phyloP scores from a whole-genome alignment of 2,888 invertebrate species.

The Petrolisthes manimaculis region DNA sequence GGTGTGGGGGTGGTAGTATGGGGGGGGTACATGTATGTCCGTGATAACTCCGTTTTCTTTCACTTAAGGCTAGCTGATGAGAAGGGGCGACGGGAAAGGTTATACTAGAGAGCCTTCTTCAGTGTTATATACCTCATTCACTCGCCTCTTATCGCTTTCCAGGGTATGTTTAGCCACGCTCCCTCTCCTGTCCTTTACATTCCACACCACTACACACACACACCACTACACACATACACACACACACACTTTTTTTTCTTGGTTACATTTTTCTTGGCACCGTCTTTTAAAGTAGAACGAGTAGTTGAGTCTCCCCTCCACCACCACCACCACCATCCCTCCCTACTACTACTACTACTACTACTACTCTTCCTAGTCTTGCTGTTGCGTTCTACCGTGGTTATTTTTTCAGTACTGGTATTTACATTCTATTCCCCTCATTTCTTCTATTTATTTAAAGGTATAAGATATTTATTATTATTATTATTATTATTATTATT shows the following conservation, averaged over 20 bases:
- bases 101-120: conserved; percentile 3
- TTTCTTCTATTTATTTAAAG: no score
- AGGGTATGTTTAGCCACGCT: not conserved
- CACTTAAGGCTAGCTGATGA: conserved; percentile 37
- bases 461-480: not conserved
- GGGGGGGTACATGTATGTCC: conserved; percentile 30
- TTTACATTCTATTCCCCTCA: no score
- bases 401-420: no score
- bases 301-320: not conserved
- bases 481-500: not conserved
- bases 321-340: not conserved
- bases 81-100: conserved; percentile 33
- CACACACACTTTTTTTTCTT: no score
- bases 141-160: conserved; percentile 4
- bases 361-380: not conserved
- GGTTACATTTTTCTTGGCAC: not conserved
- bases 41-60: conserved; percentile 55
- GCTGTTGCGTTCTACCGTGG: no score
- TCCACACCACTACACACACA: not conserved
- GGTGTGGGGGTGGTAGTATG: not conserved
- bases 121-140: not conserved
- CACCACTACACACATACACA: no score
- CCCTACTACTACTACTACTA: not conserved
- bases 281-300: not conserved
- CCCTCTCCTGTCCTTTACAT: not conserved